phyloP scores from a whole-genome alignment of 2,113 vertebrate genomes.

The Albula glossodonta region DNA sequence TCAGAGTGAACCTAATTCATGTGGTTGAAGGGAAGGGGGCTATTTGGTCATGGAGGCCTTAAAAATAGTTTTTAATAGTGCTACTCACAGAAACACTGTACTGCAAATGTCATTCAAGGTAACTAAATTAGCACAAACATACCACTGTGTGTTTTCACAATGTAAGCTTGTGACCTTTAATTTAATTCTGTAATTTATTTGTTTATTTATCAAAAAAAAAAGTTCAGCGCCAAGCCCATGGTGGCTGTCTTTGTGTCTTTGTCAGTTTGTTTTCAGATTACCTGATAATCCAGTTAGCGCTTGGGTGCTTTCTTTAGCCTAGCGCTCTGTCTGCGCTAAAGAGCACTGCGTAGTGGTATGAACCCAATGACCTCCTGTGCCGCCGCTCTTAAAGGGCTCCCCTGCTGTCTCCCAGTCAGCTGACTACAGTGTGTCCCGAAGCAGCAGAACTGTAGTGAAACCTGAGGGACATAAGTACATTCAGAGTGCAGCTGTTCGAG shows the following conservation, averaged over 20 bases:
- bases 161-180: neutral
- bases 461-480: slow-evolving; percentile 13
- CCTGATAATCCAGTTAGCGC: slow-evolving; percentile 63
- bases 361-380: slow-evolving; percentile 54
- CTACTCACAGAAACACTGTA: neutral
- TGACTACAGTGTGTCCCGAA: slow-evolving; percentile 49
- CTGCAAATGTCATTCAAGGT: neutral
- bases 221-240: slow-evolving; percentile 47
- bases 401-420: slow-evolving; percentile 39
- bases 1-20: slow-evolving; percentile 20
- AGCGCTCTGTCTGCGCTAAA: slow-evolving; percentile 32
- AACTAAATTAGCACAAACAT: neutral
- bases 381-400: slow-evolving; percentile 38
- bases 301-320: slow-evolving; percentile 48
- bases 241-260: slow-evolving; percentile 50
- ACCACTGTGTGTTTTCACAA: neutral
- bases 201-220: neutral
- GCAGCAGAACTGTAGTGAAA: slow-evolving; percentile 27
- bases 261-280: slow-evolving; percentile 62
- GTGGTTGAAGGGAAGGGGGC: too few species aligned
- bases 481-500: neutral
- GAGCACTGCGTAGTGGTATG: slow-evolving; percentile 42
- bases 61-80: neutral
- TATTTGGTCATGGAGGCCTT: neutral
- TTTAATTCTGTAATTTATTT: neutral